These are phyloP conservation scores for Bovichtus diacanthus DNA, from an alignment of 2,797 vertebrate species.

Conservation along the genomic window DNA sequence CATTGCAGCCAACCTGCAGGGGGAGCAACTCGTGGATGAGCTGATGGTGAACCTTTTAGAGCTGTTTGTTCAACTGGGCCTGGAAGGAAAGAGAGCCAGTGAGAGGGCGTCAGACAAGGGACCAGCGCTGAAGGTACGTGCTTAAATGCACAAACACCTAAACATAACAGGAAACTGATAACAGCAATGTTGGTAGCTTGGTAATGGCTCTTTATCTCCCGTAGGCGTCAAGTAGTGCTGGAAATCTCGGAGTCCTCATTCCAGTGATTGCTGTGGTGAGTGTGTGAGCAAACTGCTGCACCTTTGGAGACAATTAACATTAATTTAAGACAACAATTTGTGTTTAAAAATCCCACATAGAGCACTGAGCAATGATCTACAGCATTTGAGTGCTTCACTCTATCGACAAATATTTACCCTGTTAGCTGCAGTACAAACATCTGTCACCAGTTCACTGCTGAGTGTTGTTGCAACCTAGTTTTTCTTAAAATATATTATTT, in stretches of 20 bases:
- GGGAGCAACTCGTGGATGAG: conserved; percentile 94
- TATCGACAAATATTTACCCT: conserved; percentile 90
- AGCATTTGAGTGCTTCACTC: conserved; percentile 32
- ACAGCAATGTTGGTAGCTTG: neutral
- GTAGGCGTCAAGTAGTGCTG: conserved; percentile 96
- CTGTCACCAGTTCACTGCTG: conserved; percentile 29
- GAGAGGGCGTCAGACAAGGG: conserved; percentile 97
- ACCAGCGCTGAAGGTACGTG: conserved; percentile 91
- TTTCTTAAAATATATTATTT: neutral
- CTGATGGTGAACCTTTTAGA: conserved; percentile 96
- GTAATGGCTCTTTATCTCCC: conserved; percentile 53
- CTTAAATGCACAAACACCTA: conserved; percentile 6
- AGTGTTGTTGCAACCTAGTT: neutral
- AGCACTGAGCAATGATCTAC: conserved; percentile 22
- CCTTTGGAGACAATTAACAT: neutral
- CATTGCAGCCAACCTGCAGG: conserved; percentile 97
- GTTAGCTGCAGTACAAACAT: conserved; percentile 61
- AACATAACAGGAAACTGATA: conserved; percentile 31
- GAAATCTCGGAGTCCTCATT: conserved; percentile 97
- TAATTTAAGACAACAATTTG: neutral
- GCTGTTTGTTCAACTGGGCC: conserved; percentile 96
- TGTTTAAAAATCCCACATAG: conserved; percentile 1
- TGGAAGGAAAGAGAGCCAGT: conserved; percentile 96
- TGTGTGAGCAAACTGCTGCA: conserved; percentile 30
- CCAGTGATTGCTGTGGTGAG: conserved; percentile 99